phyloP scores from a whole-genome alignment of 2,113 vertebrate species.

The Scomber colias region DNA sequence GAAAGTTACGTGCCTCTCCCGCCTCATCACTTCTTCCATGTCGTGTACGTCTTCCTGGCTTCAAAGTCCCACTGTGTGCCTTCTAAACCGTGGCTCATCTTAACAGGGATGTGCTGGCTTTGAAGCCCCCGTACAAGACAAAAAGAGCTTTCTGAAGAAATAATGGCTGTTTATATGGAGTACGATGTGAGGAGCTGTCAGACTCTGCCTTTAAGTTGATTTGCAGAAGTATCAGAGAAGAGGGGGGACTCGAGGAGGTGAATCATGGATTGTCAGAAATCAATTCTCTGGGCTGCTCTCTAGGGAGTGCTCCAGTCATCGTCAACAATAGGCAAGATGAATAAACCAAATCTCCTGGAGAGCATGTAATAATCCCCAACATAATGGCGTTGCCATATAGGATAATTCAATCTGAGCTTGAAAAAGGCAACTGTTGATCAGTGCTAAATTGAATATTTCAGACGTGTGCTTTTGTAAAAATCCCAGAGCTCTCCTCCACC shows the following conservation, averaged over 20 bases:
- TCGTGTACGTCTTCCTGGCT: constrained; percentile 30
- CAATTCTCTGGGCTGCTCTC: constrained; percentile 82
- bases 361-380: constrained; percentile 80
- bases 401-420: constrained; percentile 76
- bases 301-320: constrained; percentile 74
- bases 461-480: constrained; percentile 59
- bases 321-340: constrained; percentile 80
- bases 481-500: constrained; percentile 53
- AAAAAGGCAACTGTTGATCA: constrained; percentile 77
- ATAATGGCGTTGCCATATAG: constrained; percentile 74
- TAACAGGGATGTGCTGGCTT: constrained; percentile 63
- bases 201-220: constrained; percentile 83
- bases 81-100: constrained; percentile 60
- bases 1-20: constrained; percentile 24
- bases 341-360: constrained; percentile 81
- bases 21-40: constrained; percentile 21
- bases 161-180: constrained; percentile 83
- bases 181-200: constrained; percentile 80
- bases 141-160: constrained; percentile 83
- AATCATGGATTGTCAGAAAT: constrained; percentile 85
- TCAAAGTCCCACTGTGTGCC: constrained; percentile 66
- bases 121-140: constrained; percentile 77
- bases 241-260: constrained; percentile 75
- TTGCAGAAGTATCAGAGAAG: constrained; percentile 79
- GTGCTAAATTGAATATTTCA: constrained; percentile 77